Base-by-base conservation (phyloP, 2,888 invertebrate genomes). In the Yponomeuta sedellus region DNA sequence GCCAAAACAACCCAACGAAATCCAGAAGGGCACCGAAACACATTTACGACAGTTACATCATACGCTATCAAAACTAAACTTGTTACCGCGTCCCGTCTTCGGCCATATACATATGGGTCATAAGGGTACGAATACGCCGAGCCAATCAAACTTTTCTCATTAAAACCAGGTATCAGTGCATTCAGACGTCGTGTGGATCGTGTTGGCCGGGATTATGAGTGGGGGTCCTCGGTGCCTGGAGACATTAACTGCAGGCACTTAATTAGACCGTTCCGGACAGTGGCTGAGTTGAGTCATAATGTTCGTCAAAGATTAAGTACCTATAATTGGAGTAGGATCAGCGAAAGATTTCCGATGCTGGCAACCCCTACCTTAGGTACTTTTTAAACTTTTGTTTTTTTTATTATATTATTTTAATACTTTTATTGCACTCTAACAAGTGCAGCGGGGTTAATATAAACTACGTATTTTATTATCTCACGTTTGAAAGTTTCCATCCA, bases 201-300 rank as follows among this genome's bases (percentile, higher is more conserved):
- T 39, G 62, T 62, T 62, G n/a, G 19, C 19, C n/a, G 19, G 56
- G 25, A 64, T 64, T 64, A 64, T 64, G 64, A 57, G 56, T 57
- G 28, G 58, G 67, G 65, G 65, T 65, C 65, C 64, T 66, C 66
- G 57, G 67, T 69, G 71, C 78, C 71, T 66, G 72, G 66, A 74
- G 81, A 85, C 82, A 82, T 81, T 82, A 84, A 87, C 83, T 86
- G 82, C 82, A 78, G 75, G 77, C 81, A 85, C 82, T 86, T 87
- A 85, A 88, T 88, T 87, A 87, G 81, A 74, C 76, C 77, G 77
- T 78, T 82, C 87, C 83, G 80, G 77, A 73, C 71, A 72, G 72
- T 77, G 76, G 74, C 73, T 52, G 44, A 77, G 76, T 74, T 74
- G 72, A 74, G 73, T 76, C 73, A 75, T 75, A 71, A 77, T 79